Evolutionary conservation across 92 coral and sea anemone species (phyloP), one percentile per base, ranked within the genome.

Genomic region (Zoanthus gigantus): DNA sequence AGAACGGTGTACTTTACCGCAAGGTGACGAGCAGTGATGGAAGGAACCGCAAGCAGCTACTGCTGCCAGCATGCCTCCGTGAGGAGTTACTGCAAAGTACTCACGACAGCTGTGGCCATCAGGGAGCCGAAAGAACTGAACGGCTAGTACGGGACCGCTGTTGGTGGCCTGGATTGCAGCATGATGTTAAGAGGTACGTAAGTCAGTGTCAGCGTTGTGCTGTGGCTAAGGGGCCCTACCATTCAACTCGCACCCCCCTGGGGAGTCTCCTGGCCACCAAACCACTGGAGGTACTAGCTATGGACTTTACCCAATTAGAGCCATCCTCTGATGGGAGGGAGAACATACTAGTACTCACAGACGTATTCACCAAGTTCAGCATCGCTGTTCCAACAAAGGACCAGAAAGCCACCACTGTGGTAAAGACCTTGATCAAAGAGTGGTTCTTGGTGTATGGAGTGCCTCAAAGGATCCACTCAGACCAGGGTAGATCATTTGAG

Each of bases 281-380:
- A 67, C 95, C 93, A 44, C 85, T 90, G 32, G 88, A 91, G 82
- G 93, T 92, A 46, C 90, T 91, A 57, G 91, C 94, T 18, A 91
- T 89, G 82, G 85, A 93, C 60, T 93, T 76, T n/a, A 76, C 81
- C 3, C 81, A 53, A 48, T 9, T 77, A 0, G 81, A 76, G 9
- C 81, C 81, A 46, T 15, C 4, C 47, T 71, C 47, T 17, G 31
- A 15, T 65, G 71, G 71, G 71, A 65, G 71, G 32, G 71, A 65
- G 30, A 65, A 65, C 32, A 4, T 65, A 17, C 71, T 65, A n/a
- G 71, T 65, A 23, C 17, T 65, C 29, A 65, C 30, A 5, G 71
- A 65, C 9, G 30, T 65, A 1, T 65, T n/a, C 31, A 65, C 71
- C 28, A 65, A 15, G 71, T 65, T 65, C 71, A 65, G 18, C 32